Evolutionary conservation across 2,113 vertebrate genomes (phyloP), one percentile per base, ranked within the genome.

Genomic region (Crotalus viridis): DNA sequence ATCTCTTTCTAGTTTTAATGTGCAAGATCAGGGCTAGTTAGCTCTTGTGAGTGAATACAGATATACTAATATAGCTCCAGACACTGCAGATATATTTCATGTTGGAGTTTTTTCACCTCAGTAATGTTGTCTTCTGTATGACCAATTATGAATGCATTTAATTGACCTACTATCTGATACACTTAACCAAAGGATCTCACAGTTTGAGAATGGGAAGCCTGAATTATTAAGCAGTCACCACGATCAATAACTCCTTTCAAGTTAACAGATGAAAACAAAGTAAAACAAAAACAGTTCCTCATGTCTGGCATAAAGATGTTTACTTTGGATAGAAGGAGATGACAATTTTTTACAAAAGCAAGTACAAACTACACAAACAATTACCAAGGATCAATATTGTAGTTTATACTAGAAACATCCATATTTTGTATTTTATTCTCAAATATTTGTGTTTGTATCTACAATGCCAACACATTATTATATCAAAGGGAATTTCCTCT

Each of bases 181-280:
- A 94, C 90, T 91, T 96, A 95, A 89, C 92, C 61, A 0, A 3
- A 95, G 95, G 93, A 94, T 94, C 95, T 96, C 95, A 96, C 95
- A 95, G 89, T 93, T 96, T 91, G 94, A 95, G 95, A 95, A 95
- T 93, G 94, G 94, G 92, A 96, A 96, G 74, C 64, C 92, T 95
- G 94, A 89, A 95, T 96, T 92, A 94, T 94, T 95, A 94, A 96
- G 94, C 91, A 95, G 95, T 74, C 94, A 96, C 93, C 95, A 94
- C 94, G 91, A 96, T 97, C 95, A 95, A 96, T 97, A 96, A 89
- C 17, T 15, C 54, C 95, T 94, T 92, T 95, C 87, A 87, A 91
- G 94, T 89, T 59, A 96, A 94, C 93, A 96, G 94, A 90, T 95
- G 94, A 97, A 96, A 96, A 95, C n/a, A 93, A 87, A 89, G 88